Percentiles rank a stretch among this genome's conserved stretches.
phyloP scores from a whole-genome alignment of 1,140 invertebrate species.

The Matsumurasca onukii region DNA sequence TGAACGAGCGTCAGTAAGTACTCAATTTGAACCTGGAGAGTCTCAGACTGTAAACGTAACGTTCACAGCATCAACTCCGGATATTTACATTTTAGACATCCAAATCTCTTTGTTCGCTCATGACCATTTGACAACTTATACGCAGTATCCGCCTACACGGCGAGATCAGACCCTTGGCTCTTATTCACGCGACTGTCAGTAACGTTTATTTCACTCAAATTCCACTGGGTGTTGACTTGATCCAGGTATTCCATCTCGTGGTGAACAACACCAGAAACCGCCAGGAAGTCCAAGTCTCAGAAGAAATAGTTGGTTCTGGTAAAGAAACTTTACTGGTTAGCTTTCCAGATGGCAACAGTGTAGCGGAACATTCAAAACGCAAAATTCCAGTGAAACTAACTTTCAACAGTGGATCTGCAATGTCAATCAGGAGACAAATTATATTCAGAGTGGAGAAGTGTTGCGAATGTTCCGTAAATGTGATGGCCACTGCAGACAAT shows the following conservation, averaged over 20 bases:
- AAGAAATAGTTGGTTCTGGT: not conserved
- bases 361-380: not conserved
- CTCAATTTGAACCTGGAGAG: not conserved
- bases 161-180: no score
- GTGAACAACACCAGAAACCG: not conserved
- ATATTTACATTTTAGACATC: not conserved
- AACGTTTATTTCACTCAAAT: not conserved
- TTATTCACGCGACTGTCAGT: no score
- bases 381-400: not conserved
- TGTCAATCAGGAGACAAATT: not conserved
- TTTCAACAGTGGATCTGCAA: not conserved
- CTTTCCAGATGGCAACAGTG: not conserved
- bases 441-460: not conserved
- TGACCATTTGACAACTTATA: not conserved
- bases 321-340: not conserved
- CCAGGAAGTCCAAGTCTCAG: not conserved
- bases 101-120: not conserved
- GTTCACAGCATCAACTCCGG: not conserved
- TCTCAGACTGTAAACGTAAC: not conserved
- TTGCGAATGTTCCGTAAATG: not conserved
- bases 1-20: not conserved
- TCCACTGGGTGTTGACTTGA: not conserved
- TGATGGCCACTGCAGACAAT: constrained; percentile 3
- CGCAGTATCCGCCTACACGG: no score
- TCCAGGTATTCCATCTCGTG: not conserved